Evolutionary conservation across 2,888 invertebrate genomes (phyloP), one percentile per base, ranked within the genome.

Genomic region (Kryphioiulus occultus): DNA sequence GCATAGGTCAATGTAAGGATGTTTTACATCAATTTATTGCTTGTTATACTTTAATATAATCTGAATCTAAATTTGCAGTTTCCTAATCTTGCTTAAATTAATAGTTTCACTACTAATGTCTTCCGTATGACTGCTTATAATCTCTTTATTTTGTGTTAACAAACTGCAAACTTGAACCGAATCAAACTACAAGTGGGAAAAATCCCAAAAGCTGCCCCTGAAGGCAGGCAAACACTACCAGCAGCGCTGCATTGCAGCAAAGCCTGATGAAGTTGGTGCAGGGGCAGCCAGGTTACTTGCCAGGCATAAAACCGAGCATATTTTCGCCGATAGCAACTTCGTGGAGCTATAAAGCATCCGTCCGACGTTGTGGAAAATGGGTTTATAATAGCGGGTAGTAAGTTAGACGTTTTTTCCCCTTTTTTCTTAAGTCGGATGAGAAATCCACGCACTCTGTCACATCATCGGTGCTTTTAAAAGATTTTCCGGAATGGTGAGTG

Each of bases 401-500:
- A 59, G 59, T 59, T 59, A 59, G 22, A 59, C 59, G 59, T n/a
- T 59, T 59, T 59, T 22, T 10, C 7, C 0, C 17, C 17, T 4
- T 59, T 59, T 59, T 59, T n/a, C n/a, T 59, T 59, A 59, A 59
- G 59, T 9, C 22, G n/a, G 59, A 22, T 59, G 59, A 59, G 59
- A 59, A 59, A 59, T 59, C 59, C 17, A 5, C 59, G 59, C 59
- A 59, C 59, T 59, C 17, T 59, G 59, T 59, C 59, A 59, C 59
- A 59, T 59, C 59, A 17, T 59, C 59, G 59, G 59, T 59, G 59
- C 59, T 59, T 59, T 59, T 59, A 59, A 59, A 22, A 59, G 59
- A 59, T 59, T 59, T 59, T 59, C 59, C 59, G 59, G 59, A 59
- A 59, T 59, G 22, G 59, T 59, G 59, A 59, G 59, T 59, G 59